Percentiles rank a stretch among this genome's conserved stretches.
Conservation (phyloP, 1,140 invertebrate genomes). For the Cataglyphis hispanica region DNA sequence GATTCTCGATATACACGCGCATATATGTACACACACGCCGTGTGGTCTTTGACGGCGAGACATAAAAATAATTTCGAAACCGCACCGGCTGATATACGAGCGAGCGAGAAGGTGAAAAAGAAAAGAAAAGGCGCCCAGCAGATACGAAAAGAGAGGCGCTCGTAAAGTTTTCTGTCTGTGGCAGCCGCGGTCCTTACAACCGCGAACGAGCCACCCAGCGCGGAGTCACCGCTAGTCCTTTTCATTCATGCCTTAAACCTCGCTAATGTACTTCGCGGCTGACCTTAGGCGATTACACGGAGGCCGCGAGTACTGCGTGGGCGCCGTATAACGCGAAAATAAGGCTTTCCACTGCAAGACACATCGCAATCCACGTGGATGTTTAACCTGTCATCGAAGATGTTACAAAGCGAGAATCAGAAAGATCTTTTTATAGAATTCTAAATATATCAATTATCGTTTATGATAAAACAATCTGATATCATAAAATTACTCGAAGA, state of each 20-base stretch:
- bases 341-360: constrained; percentile 15
- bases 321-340: constrained; percentile 48
- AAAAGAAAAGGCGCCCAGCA: constrained; percentile 52
- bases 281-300: constrained; percentile 69
- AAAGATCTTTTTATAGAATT: not conserved
- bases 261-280: constrained; percentile 76
- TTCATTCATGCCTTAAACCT: constrained; percentile 82
- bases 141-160: constrained; percentile 73
- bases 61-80: constrained; percentile 85
- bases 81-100: constrained; percentile 83
- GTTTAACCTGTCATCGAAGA: not conserved
- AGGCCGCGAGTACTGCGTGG: constrained; percentile 43
- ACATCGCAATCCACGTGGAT: not conserved
- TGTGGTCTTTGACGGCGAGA: constrained; percentile 77
- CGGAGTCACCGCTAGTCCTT: constrained; percentile 73
- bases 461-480: too few relatives aligned
- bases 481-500: not conserved
- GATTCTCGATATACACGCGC: constrained; percentile 26
- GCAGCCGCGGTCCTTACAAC: constrained; percentile 81
- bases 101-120: constrained; percentile 71
- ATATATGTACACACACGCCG: constrained; percentile 30
- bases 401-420: not conserved
- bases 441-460: not conserved
- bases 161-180: constrained; percentile 85
- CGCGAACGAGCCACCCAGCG: constrained; percentile 80